Conservation (phyloP, 2,888 invertebrate species). For the Erynnis tages region DNA sequence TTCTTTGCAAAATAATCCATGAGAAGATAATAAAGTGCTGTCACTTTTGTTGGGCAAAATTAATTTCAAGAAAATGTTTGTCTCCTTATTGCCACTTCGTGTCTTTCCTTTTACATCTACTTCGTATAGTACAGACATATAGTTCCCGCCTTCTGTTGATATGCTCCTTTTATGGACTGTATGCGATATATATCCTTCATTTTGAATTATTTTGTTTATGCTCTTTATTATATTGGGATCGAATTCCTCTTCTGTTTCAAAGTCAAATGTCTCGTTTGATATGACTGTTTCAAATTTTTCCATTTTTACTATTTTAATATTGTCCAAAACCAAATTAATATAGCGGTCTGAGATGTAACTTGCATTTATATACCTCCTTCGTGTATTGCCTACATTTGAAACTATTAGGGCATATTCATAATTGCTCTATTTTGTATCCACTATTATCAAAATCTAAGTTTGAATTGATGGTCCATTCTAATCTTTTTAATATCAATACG, state of each 20-base stretch:
- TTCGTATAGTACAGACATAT: slow-evolving; percentile 46
- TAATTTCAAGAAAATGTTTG: slow-evolving; percentile 52
- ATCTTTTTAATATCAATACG: no score
- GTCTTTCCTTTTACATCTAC: slow-evolving; percentile 45
- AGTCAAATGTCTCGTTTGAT: no score
- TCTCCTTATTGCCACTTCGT: slow-evolving; percentile 35
- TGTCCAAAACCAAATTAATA: no score
- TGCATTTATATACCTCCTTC: no score
- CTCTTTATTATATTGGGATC: slow-evolving; percentile 6
- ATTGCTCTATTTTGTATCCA: no score
- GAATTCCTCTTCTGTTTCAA: neutral
- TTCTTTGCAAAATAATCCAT: slow-evolving; percentile 47
- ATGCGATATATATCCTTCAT: slow-evolving; percentile 38
- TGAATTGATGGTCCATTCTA: no score
- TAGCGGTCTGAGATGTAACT: no score
- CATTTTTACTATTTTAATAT: no score
- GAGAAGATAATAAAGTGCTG: slow-evolving; percentile 40
- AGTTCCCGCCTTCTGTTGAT: slow-evolving; percentile 45
- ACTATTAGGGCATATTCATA: no score
- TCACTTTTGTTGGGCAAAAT: slow-evolving; percentile 37
- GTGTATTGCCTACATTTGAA: no score
- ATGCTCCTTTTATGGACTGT: slow-evolving; percentile 37
- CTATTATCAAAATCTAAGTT: no score
- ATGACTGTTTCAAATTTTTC: no score
- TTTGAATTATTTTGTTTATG: slow-evolving; percentile 37